Percentiles rank a stretch among this genome's conserved stretches.
Conservation (phyloP, 2,113 vertebrate species). For the Notothenia coriiceps region DNA sequence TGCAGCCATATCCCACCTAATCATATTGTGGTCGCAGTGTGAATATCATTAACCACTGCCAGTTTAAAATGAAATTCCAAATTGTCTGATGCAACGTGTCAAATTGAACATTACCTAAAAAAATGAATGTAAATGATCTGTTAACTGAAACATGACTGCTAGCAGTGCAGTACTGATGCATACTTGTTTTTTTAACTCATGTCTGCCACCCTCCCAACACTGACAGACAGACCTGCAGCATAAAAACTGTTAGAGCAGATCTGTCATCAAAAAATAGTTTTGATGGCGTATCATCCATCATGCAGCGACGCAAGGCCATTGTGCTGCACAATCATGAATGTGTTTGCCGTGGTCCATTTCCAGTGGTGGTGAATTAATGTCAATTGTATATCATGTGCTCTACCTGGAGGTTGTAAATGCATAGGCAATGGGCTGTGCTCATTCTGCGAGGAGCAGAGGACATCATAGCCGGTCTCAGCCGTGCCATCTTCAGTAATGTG, state of each 20-base stretch:
- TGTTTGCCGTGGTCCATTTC: slow-evolving; percentile 56
- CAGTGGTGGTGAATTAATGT: slow-evolving; percentile 37
- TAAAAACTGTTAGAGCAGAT: slow-evolving; percentile 38
- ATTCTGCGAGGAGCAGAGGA: slow-evolving; percentile 17
- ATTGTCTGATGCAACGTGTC: neutral
- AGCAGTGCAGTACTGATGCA: neutral
- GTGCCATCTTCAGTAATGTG: slow-evolving; percentile 48
- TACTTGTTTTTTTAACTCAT: neutral
- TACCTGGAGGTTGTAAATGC: slow-evolving; percentile 61
- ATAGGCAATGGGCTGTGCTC: slow-evolving; percentile 47
- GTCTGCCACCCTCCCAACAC: neutral
- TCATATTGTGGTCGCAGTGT: slow-evolving; percentile 10
- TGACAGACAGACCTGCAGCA: slow-evolving; percentile 33
- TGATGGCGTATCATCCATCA: slow-evolving; percentile 44
- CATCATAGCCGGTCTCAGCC: slow-evolving; percentile 29
- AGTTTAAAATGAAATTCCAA: slow-evolving; percentile 34
- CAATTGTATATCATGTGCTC: slow-evolving; percentile 39
- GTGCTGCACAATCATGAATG: slow-evolving; percentile 47
- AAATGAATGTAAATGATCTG: slow-evolving; percentile 17
- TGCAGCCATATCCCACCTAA: slow-evolving; percentile 14
- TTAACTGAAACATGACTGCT: slow-evolving; percentile 17
- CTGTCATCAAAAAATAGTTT: slow-evolving; percentile 49
- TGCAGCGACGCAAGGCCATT: slow-evolving; percentile 21
- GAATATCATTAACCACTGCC: slow-evolving; percentile 15
- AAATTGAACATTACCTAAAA: slow-evolving; percentile 3